Evolutionary conservation across 2,113 vertebrate genomes (phyloP), one percentile per base, ranked within the genome.

Genomic region (Donacobius atricapilla): DNA sequence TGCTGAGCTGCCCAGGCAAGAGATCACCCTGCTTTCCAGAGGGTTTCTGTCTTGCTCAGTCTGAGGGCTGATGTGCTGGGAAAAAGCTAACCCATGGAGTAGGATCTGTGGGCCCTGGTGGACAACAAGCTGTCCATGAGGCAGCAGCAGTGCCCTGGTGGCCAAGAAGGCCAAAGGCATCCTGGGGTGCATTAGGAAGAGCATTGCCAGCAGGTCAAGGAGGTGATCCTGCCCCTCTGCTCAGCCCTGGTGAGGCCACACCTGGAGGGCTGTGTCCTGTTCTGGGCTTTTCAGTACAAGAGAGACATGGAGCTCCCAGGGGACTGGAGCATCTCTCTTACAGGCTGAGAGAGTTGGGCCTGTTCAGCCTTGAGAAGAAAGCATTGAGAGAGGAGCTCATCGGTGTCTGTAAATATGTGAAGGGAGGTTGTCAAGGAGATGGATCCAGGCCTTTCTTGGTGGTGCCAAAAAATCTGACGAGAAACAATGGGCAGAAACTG

Each of bases 141-240:
- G 33, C 53, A 66, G 10, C 53, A 66, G 10, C 37, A 50, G 35
- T 48, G 21, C 2, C 44, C 7, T 51, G 16, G 28, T 58, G 33
- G 28, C 69, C 45, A 45, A n/a, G 45, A 60, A 25, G 23, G 53
- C 6, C 28, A 60, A 3, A 1, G 39, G 10, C 1, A 24, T 30
- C 39, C 45, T 60, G n/a, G 14, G 6, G 6, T 13, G 4, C 28
- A 14, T 30, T 7, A n/a, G 39, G 28, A 75, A 60, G 4, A 57
- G 5, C 53, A 45, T 6, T n/a, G 39, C 23, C 53, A 82, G 39
- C 16, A 45, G 28, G 10, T 3, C 0, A 0, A 72, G 31, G 5
- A 60, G 8, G 1, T 13, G 20, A 53, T 47, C n/a, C 39, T 60
- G 30, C 0, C 45, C 11, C n/a, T 66, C 33, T 17, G 0, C 2